These are phyloP conservation scores for Ephestia elutella DNA, from an alignment of 1,140 invertebrate species.

Conservation along the genomic window DNA sequence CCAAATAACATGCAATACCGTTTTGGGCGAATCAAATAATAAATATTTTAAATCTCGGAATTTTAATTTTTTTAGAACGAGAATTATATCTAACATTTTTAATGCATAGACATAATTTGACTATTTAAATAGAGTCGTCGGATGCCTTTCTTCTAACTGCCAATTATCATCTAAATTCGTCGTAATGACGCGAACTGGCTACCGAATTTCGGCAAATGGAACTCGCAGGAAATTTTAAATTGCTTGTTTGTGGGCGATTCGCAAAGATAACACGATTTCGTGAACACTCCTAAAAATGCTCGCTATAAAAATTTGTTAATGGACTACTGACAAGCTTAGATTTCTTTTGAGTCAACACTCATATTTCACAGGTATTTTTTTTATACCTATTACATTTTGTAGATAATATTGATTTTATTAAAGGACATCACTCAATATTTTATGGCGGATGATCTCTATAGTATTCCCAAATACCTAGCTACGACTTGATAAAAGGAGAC, in stretches of 20 bases:
- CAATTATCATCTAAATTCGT: constrained; percentile 45
- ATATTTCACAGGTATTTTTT: background rate
- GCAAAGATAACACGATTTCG: background rate
- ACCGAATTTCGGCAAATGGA: constrained; percentile 29
- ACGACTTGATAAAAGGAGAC: no score
- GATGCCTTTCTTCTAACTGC: constrained; percentile 17
- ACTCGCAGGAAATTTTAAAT: constrained; percentile 18
- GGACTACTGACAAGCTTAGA: background rate
- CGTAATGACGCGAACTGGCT: constrained; percentile 31
- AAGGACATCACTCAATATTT: no score
- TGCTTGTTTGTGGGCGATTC: constrained; percentile 16
- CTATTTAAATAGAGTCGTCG: constrained; percentile 16
- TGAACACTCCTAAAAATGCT: constrained; percentile 4
- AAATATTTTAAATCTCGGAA: no score
- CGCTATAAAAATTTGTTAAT: background rate
- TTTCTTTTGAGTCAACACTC: background rate
- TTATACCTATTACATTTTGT: background rate
- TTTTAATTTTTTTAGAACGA: background rate
- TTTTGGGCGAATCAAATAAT: no score
- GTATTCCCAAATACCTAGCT: no score
- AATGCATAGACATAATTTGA: background rate
- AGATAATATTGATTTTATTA: no score
- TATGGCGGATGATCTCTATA: no score
- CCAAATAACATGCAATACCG: no score
- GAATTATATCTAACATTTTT: background rate